phyloP scores from a whole-genome alignment of 2,888 invertebrate species.

The Cephus pulcher region DNA sequence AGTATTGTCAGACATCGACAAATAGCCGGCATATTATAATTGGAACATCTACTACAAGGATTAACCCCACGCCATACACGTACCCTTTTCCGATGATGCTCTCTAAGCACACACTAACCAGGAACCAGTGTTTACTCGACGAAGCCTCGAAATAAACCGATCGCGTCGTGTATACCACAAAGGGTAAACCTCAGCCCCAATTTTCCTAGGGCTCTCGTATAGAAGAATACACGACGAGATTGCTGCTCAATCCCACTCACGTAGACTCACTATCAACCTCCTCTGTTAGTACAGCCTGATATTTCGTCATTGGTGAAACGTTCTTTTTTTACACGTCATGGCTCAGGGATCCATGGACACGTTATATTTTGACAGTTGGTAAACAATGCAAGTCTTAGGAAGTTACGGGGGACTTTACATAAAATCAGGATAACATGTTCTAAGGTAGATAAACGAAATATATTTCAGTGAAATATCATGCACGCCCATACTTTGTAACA shows the following conservation, averaged over 20 bases:
- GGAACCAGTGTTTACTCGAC: conserved; percentile 10
- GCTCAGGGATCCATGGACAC: too few relatives aligned
- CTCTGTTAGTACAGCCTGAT: not conserved
- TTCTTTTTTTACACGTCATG: too few relatives aligned
- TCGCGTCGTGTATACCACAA: conserved; percentile 18
- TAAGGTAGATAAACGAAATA: too few relatives aligned
- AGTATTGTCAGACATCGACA: conserved; percentile 5
- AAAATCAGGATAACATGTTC: too few relatives aligned
- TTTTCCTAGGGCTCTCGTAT: not conserved
- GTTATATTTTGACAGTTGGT: too few relatives aligned
- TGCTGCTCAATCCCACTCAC: not conserved
- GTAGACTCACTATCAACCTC: not conserved
- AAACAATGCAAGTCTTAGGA: too few relatives aligned
- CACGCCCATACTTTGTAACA: too few relatives aligned
- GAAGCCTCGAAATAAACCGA: conserved; percentile 44
- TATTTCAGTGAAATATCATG: too few relatives aligned
- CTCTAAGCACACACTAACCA: not conserved
- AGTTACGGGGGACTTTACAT: too few relatives aligned
- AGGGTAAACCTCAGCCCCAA: not conserved
- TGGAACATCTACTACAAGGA: conserved; percentile 3
- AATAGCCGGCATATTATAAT: conserved; percentile 7
- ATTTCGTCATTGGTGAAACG: too few relatives aligned
- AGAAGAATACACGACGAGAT: not conserved
- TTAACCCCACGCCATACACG: not conserved
- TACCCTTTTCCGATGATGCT: conserved; percentile 1